Evolutionary conservation across 2,888 invertebrate species (phyloP), one percentile per base, ranked within the genome.

Genomic region (Apoda limacodes): DNA sequence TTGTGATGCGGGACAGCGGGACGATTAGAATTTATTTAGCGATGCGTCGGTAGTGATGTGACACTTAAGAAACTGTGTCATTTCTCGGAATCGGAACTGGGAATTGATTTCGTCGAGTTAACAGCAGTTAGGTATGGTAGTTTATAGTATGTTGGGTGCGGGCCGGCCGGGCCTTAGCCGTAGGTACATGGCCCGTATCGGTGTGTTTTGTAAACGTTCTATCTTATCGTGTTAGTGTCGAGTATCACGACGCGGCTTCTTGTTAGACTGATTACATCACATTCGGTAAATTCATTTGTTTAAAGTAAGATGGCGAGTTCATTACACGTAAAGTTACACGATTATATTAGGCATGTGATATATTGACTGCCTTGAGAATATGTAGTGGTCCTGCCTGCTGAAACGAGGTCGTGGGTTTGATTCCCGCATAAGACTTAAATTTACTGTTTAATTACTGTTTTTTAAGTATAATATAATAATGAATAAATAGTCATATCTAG

Each of bases 31-130:
- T 80, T 80, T 80, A 80, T 80, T 74, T 67, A 67, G 65, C 67
- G 66, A 67, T 65, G 64, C 60, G 60, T 70, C 71, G 72, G 75
- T 78, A 78, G 78, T 78, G 78, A 78, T 72, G 75, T 64, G 78
- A 80, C 80, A 76, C 65, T 75, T 67, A 68, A 75, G 69, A 74
- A 76, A 76, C 70, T 80, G 78, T 78, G 75, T 72, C 76, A 76
- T 53, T 80, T 80, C 78, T 72, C 60, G 60, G 80, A 80, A 80
- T 76, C 75, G 71, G 75, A 69, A 72, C 71, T 54, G 64, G 61
- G 75, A 75, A 78, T 78, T 75, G 78, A 76, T 75, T 75, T 69
- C 61, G 70, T 71, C 66, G 71, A 60, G 66, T 71, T 66, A 69
- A 60, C 70, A 64, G 75, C 80, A 70, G 74, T 80, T 64, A 76